Evolutionary conservation across 2,888 invertebrate genomes (phyloP).

Genomic region (Ennomos erosarius): DNA sequence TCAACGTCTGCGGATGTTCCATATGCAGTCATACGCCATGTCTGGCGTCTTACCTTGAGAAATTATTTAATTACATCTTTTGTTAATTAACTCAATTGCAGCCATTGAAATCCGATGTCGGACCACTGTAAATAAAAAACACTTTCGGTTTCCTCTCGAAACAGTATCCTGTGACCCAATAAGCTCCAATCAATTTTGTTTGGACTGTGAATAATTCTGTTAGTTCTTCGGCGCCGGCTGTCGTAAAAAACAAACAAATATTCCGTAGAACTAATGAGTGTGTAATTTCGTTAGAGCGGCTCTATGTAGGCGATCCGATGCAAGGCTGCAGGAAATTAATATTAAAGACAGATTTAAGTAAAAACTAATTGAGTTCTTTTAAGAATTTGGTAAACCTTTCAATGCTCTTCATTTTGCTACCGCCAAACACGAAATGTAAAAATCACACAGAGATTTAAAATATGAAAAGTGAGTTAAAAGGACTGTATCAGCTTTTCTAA

Average conservation of each 20-base stretch:
- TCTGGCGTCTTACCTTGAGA: conserved; percentile 64
- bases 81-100: conserved; percentile 56
- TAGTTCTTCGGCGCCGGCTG: conserved; percentile 73
- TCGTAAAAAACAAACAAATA: conserved; percentile 77
- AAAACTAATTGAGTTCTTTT: conserved; percentile 38
- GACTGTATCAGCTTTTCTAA: conserved; percentile 13
- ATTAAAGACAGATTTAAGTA: conserved; percentile 46
- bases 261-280: conserved; percentile 80
- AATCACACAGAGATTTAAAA: neutral
- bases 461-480: neutral
- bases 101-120: conserved; percentile 23
- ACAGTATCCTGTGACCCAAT: conserved; percentile 59
- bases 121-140: conserved; percentile 35
- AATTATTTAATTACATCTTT: conserved; percentile 66
- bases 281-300: conserved; percentile 77
- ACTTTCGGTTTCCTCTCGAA: conserved; percentile 49
- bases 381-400: conserved; percentile 16
- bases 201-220: conserved; percentile 79
- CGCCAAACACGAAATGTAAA: neutral
- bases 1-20: conserved; percentile 57
- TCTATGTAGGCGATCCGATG: conserved; percentile 72
- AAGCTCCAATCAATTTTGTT: conserved; percentile 57
- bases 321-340: conserved; percentile 58
- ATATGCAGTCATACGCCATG: conserved; percentile 52
- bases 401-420: neutral